phyloP scores from a whole-genome alignment of 2,113 vertebrate species.

The Heptranchias perlo region DNA sequence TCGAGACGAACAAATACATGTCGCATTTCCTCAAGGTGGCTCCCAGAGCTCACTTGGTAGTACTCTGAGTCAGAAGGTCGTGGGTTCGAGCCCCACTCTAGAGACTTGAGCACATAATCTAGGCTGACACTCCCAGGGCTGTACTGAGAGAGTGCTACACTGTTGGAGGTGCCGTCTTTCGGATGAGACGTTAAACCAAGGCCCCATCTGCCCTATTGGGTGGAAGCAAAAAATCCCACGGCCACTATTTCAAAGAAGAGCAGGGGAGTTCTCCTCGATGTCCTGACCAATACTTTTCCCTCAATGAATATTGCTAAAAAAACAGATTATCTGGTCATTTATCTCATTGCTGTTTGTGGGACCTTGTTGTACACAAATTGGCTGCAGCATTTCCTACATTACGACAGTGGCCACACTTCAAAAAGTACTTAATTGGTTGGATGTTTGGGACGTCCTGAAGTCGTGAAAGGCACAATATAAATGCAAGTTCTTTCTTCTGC shows the following conservation, averaged over 20 bases:
- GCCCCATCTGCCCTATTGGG: no score
- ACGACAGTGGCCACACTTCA: background rate
- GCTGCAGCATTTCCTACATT: background rate
- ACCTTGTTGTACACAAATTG: background rate
- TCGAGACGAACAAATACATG: background rate
- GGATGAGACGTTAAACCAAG: no score
- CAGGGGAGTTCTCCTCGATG: no score
- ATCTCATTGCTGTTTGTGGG: background rate
- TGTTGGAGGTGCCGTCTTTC: background rate
- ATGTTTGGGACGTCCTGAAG: background rate
- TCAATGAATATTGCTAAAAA: no score
- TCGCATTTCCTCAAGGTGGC: background rate
- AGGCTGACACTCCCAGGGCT: background rate
- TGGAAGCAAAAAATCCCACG: no score
- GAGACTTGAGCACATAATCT: background rate
- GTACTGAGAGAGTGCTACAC: background rate
- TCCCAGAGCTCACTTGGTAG: background rate
- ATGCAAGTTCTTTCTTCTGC: background rate
- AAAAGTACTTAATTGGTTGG: background rate
- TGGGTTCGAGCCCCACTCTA: background rate
- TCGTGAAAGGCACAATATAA: background rate
- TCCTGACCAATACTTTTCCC: no score
- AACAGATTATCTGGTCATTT: background rate
- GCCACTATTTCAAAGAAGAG: no score
- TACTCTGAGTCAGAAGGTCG: background rate